Percentiles rank a stretch among this genome's conserved stretches.
phyloP scores from a whole-genome alignment of 2,797 vertebrate species.

The Megaceryle alcyon region DNA sequence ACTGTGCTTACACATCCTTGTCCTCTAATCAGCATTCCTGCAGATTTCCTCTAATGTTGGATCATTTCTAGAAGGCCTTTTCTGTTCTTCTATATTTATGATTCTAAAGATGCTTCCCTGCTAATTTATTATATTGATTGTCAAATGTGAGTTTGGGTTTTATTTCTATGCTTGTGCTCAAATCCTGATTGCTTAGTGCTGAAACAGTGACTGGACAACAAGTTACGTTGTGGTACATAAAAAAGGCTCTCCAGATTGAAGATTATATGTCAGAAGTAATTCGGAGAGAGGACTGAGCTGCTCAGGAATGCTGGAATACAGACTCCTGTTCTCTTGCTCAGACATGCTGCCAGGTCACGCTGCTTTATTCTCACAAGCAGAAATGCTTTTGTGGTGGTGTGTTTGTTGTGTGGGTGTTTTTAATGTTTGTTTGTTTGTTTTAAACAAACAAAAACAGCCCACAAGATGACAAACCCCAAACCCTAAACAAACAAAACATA shows the following conservation, averaged over 20 bases:
- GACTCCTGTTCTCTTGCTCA: neutral
- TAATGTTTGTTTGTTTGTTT: no score
- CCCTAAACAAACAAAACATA: neutral
- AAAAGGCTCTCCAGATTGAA: neutral
- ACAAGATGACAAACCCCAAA: no score
- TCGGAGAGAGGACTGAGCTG: neutral
- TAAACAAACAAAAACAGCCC: no score
- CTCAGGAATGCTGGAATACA: neutral
- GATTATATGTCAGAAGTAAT: neutral
- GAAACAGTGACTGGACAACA: neutral
- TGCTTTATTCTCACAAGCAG: neutral
- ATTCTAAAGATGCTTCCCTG: neutral
- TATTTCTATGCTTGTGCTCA: neutral
- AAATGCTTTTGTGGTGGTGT: no score
- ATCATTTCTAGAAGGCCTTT: neutral
- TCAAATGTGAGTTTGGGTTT: neutral
- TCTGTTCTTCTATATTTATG: neutral
- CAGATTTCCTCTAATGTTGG: neutral
- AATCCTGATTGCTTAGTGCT: neutral
- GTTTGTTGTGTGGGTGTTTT: no score
- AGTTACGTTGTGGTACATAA: neutral
- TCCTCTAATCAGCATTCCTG: conserved; percentile 8
- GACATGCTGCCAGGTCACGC: neutral
- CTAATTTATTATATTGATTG: neutral
- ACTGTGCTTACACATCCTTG: neutral